Conservation (phyloP, 2,888 invertebrate species). For the Hypomecis atomaria region DNA sequence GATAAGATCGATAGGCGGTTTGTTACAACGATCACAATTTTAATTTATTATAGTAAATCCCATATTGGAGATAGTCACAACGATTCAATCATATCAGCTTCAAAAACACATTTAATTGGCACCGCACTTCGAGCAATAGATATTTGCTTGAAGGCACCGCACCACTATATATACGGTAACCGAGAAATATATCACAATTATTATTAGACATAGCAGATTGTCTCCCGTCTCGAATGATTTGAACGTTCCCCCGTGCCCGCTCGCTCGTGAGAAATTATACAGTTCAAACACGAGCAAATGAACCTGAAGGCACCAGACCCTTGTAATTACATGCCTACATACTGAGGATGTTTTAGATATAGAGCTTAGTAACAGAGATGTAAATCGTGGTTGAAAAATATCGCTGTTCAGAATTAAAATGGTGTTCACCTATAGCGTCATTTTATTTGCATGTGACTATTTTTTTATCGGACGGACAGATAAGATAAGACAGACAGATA, state of each 20-base stretch:
- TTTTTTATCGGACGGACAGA: too few species aligned
- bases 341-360: constrained; percentile 6
- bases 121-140: too few species aligned
- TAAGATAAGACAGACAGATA: too few species aligned
- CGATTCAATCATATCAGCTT: too few species aligned
- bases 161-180: too few species aligned
- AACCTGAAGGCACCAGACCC: constrained; percentile 22
- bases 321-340: constrained; percentile 20
- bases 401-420: not conserved
- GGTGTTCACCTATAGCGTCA: not conserved
- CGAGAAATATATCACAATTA: constrained; percentile 5
- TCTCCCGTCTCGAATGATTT: constrained; percentile 14
- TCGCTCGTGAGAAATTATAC: constrained; percentile 27
- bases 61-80: too few species aligned
- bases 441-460: too few species aligned
- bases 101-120: too few species aligned
- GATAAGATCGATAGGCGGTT: too few species aligned
- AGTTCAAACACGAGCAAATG: constrained; percentile 29
- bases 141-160: too few species aligned
- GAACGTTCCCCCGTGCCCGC: constrained; percentile 19
- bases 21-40: too few species aligned
- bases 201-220: not conserved
- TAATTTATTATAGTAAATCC: too few species aligned
- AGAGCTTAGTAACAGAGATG: not conserved
- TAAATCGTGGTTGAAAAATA: not conserved